These are phyloP conservation scores for Sigmodon hispidus DNA, from an alignment of 2,113 vertebrate genomes.

Conservation along the genomic window DNA sequence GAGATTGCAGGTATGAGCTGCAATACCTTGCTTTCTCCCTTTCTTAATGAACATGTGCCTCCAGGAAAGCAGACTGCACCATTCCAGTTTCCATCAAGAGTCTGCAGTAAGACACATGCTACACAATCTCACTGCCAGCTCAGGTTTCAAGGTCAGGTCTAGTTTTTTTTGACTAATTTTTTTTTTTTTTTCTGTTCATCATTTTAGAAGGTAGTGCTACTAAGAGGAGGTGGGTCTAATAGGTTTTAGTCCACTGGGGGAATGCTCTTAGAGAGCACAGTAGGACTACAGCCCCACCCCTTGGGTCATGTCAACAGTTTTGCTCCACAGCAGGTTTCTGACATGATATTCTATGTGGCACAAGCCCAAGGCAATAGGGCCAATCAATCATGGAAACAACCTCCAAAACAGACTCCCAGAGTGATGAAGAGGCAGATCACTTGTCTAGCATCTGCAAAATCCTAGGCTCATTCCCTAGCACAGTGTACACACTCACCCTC, in stretches of 20 bases:
- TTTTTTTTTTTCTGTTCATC: background rate
- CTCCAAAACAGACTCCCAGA: background rate
- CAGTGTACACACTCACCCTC: background rate
- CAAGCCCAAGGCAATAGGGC: background rate
- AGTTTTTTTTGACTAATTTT: background rate
- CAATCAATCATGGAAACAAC: background rate
- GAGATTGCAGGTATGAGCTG: no score
- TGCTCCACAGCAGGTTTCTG: background rate
- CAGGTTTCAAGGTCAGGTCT: background rate
- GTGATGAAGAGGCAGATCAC: background rate
- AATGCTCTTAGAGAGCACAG: background rate
- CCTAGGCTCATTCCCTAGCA: background rate
- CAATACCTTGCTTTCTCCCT: background rate
- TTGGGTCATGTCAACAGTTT: background rate
- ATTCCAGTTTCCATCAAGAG: background rate
- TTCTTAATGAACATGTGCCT: slow-evolving; percentile 13
- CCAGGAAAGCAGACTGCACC: background rate
- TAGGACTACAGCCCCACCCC: background rate
- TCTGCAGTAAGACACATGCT: background rate
- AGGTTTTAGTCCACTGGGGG: background rate
- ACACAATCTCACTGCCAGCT: background rate
- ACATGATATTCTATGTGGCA: background rate
- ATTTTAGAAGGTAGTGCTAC: background rate
- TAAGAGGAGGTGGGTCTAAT: background rate
- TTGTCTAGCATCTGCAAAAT: background rate